Evolutionary conservation across 2,113 vertebrate species (phyloP), one percentile per base, ranked within the genome.

Genomic region (Myanophis thanlyinensis): DNA sequence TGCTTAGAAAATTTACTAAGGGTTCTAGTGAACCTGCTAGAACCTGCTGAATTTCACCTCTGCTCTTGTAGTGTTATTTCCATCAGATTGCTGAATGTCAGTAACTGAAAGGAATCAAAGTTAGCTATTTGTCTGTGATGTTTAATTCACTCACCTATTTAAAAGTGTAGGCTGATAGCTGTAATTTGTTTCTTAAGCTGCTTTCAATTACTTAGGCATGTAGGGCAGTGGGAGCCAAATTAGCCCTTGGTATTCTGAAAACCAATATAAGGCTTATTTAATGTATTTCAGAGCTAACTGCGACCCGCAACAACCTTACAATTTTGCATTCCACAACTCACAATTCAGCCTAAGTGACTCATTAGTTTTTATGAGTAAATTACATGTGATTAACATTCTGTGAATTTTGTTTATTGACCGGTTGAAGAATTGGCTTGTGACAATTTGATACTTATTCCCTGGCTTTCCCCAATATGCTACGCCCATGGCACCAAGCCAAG

Each of bases 341-440:
- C 59, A 49, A 51, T 62, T 86, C 44, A 47, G n/a, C 4, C 40
- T 0, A 11, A 9, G 90, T 13, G 56, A 91, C 20, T 13, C 92
- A 13, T 87, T 87, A 56, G 12, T 92, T 87, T 94, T 93, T 84
- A 91, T 95, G 49, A 89, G 49, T 23, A 94, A 93, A 67, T 86
- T 91, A 90, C 91, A 92, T 85, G 73, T 27, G 54, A 92, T 85
- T 91, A 85, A 91, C 73, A 47, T 53, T 85, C 40, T 85, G 25
- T 44, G 52, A 44, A 44, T 80, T 80, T 44, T 80, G 73, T 80
- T 80, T 80, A 44, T 80, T 35, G 73, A 44, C 0, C 3, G 73
- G 18, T 22, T 80, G 73, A 80, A 44, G 18, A 80, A 80, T n/a
- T 80, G 35, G 67, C 18, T 44, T 44, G 73, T 44, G 35, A 35